Base-by-base conservation (phyloP, 2,797 vertebrate genomes). In the Florisuga fusca region DNA sequence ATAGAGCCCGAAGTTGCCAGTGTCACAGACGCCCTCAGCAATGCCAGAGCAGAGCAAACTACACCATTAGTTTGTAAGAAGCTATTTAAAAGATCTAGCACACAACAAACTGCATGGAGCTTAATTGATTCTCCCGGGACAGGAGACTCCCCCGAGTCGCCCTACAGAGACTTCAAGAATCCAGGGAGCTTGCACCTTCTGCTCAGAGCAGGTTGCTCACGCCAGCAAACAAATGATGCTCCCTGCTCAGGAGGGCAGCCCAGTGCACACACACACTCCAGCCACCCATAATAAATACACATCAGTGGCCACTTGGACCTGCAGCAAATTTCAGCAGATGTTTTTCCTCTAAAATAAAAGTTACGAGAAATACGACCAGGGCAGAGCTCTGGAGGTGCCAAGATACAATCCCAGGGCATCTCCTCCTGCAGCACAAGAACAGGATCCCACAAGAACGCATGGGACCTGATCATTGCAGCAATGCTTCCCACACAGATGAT, bases 81-180 rank as follows among this genome's bases (percentile, higher is more conserved):
- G 50, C n/a, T 63, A 9, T 26, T 89, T 73, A 62, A 62, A 89
- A 95, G 81, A 53, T 27, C 34, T 15, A 84, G 55, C 22, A 45
- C n/a, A 75, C 58, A 75, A 77, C 61, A 73, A 93, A 57, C 61
- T 74, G 61, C 58, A 25, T 1, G 46, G 38, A 84, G 53, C 48
- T 73, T 94, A 95, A 95, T 95, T 85, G 86, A 86, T 46, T 66
- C 92, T 73, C 79, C 76, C n/a, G 84, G 79, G 96, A 91, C 71
- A 59, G 27, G 31, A 91, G 55, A 48, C 22, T 95, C 84, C 53
- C 69, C 50, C 20, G 79, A 75, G 66, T 7, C 0, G 22, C 66
- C 85, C 75, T 59, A 92, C 87, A 84, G 79, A 91, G 84, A 33
- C 86, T 92, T 68, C 59, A 87, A 78, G 75, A 58, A 45, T 46